phyloP scores from a whole-genome alignment of 2,797 vertebrate species.

The Chromobotia macracanthus region DNA sequence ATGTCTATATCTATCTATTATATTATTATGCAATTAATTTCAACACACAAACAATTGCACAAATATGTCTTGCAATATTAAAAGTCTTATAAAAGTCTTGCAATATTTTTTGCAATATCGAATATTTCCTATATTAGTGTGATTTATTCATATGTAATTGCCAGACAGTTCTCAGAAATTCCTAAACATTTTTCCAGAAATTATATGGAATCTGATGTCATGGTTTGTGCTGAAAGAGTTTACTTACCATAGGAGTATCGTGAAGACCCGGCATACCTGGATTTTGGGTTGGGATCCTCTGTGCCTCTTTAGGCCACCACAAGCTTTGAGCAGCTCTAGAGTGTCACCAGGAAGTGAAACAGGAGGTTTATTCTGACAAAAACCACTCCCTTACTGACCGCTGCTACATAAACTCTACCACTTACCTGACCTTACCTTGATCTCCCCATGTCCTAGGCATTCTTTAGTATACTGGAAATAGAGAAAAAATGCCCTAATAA shows the following conservation, averaged over 20 bases:
- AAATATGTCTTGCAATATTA: background rate
- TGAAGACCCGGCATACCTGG: slow-evolving; percentile 67
- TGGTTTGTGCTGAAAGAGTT: slow-evolving; percentile 10
- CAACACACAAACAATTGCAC: no score
- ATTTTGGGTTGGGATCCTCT: slow-evolving; percentile 23
- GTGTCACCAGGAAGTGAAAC: slow-evolving; percentile 56
- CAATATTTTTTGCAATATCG: background rate
- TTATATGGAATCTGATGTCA: background rate
- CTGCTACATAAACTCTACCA: background rate
- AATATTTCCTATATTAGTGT: background rate
- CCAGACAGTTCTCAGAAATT: background rate
- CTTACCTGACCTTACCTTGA: slow-evolving; percentile 19
- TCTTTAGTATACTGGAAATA: background rate
- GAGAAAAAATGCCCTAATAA: background rate
- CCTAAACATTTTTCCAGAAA: background rate
- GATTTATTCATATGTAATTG: background rate
- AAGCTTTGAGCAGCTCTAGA: slow-evolving; percentile 8
- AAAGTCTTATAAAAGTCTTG: background rate
- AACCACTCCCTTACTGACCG: slow-evolving; percentile 55
- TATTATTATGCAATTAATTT: no score
- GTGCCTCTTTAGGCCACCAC: slow-evolving; percentile 44
- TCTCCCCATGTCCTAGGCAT: background rate
- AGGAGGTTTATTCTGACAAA: slow-evolving; percentile 54
- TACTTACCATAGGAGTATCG: slow-evolving; percentile 72
- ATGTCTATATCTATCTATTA: no score